These are phyloP conservation scores for Gadus chalcogrammus DNA, from an alignment of 2,113 vertebrate genomes.

Conservation along the genomic window DNA sequence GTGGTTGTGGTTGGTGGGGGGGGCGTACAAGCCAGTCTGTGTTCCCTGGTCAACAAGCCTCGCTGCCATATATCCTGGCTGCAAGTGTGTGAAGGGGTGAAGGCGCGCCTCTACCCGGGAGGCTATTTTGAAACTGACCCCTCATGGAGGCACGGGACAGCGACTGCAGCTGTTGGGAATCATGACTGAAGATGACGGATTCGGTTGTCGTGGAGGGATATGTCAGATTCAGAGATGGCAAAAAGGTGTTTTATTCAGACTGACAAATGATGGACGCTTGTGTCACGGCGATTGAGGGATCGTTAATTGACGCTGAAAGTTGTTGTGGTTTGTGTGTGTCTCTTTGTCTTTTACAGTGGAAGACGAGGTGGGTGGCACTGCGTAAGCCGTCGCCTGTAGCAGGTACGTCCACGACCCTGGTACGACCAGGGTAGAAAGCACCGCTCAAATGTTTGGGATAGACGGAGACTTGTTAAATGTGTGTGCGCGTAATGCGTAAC, in stretches of 20 bases:
- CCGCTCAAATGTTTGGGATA: not conserved
- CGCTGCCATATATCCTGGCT: not conserved
- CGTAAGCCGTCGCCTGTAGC: conserved; percentile 94
- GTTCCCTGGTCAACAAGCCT: not conserved
- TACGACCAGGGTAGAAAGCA: too few species aligned
- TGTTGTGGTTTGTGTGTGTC: conserved; percentile 34
- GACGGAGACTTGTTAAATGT: conserved; percentile 16
- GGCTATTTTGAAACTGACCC: conserved; percentile 95
- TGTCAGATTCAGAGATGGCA: conserved; percentile 90
- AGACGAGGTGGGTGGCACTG: conserved; percentile 88
- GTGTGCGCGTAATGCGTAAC: too few species aligned
- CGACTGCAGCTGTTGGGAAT: conserved; percentile 81
- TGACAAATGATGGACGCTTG: not conserved
- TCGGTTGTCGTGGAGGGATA: conserved; percentile 95
- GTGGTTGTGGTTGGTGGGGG: not conserved
- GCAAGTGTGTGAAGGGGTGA: not conserved
- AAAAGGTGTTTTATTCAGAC: conserved; percentile 75
- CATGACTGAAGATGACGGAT: conserved; percentile 99
- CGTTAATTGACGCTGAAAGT: conserved; percentile 11
- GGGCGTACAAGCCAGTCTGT: too few species aligned
- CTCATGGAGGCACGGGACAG: conserved; percentile 62
- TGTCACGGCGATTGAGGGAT: not conserved
- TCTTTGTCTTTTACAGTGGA: conserved; percentile 79
- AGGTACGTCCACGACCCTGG: conserved; percentile 68
- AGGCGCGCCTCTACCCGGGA: conserved; percentile 22